phyloP scores from a whole-genome alignment of 2,797 vertebrate genomes.

The Sebastes oblongus region DNA sequence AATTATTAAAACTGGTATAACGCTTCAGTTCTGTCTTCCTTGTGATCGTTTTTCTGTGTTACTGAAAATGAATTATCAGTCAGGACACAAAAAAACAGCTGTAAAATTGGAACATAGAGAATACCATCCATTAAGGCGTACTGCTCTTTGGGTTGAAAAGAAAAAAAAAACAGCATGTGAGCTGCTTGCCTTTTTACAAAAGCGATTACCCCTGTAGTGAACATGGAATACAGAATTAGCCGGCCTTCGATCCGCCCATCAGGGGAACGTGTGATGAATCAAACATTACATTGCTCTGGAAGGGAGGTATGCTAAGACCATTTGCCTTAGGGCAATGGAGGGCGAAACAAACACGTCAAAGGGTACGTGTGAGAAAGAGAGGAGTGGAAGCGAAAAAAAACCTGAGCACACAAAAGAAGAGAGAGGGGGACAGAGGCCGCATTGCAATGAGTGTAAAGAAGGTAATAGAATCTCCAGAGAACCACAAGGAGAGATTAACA shows the following conservation, averaged over 20 bases:
- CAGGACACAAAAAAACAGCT: conserved; percentile 13
- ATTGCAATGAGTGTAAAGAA: conserved; percentile 51
- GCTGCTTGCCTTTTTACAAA: conserved; percentile 54
- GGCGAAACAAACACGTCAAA: conserved; percentile 59
- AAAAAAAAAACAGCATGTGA: conserved; percentile 50
- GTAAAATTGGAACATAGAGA: conserved; percentile 28
- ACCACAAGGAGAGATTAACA: conserved; percentile 50
- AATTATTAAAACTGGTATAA: background rate
- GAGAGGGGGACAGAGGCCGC: conserved; percentile 11
- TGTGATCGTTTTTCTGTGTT: background rate
- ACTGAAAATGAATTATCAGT: background rate
- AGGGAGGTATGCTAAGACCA: conserved; percentile 46
- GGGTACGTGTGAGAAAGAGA: conserved; percentile 26
- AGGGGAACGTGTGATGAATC: conserved; percentile 63
- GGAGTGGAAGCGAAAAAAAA: conserved; percentile 20
- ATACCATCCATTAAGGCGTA: conserved; percentile 25
- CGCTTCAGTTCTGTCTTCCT: background rate
- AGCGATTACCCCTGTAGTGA: conserved; percentile 69
- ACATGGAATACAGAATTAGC: conserved; percentile 74
- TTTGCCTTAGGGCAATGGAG: conserved; percentile 55
- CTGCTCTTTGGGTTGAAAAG: conserved; percentile 25
- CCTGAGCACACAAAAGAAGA: background rate
- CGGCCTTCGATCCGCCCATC: conserved; percentile 59
- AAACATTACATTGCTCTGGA: conserved; percentile 61
- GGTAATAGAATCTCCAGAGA: conserved; percentile 53